phyloP scores from a whole-genome alignment of 2,113 vertebrate species.

The Mugil cephalus region DNA sequence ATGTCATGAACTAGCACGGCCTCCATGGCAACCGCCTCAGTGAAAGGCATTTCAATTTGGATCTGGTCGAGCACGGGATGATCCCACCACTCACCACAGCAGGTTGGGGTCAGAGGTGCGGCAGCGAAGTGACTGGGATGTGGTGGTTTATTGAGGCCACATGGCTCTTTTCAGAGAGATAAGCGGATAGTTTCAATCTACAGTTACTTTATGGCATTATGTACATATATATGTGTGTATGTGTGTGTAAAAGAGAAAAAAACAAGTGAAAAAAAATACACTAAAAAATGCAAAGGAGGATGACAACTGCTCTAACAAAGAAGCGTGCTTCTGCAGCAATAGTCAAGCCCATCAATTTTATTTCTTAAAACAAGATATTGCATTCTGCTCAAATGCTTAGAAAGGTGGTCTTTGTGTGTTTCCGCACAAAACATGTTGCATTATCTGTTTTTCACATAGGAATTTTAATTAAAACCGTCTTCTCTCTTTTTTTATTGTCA shows the following conservation, averaged over 20 bases:
- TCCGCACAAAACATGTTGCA: too few species aligned
- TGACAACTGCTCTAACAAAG: background rate
- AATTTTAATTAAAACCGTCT: too few species aligned
- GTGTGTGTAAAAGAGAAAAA: too few species aligned
- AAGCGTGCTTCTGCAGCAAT: background rate
- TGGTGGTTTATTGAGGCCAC: slow-evolving; percentile 58
- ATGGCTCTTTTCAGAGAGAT: slow-evolving; percentile 57
- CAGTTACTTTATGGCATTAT: slow-evolving; percentile 24
- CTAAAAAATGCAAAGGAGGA: background rate
- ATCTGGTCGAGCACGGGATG: slow-evolving; percentile 22
- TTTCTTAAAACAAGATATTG: too few species aligned
- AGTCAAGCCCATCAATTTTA: too few species aligned
- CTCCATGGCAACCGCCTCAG: background rate
- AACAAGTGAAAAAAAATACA: background rate
- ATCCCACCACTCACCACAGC: slow-evolving; percentile 33
- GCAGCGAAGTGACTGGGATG: slow-evolving; percentile 39
- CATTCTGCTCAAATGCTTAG: too few species aligned
- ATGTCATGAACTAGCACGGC: background rate
- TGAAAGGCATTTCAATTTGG: background rate
- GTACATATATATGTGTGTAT: too few species aligned
- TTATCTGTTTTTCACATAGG: too few species aligned
- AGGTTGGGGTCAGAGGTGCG: slow-evolving; percentile 25
- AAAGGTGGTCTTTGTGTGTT: background rate
- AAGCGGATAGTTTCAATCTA: slow-evolving; percentile 52
- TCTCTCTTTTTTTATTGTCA: too few species aligned